Evolutionary conservation across 2,888 invertebrate species (phyloP).

Genomic region (Mesorhabditis spiculigera): DNA sequence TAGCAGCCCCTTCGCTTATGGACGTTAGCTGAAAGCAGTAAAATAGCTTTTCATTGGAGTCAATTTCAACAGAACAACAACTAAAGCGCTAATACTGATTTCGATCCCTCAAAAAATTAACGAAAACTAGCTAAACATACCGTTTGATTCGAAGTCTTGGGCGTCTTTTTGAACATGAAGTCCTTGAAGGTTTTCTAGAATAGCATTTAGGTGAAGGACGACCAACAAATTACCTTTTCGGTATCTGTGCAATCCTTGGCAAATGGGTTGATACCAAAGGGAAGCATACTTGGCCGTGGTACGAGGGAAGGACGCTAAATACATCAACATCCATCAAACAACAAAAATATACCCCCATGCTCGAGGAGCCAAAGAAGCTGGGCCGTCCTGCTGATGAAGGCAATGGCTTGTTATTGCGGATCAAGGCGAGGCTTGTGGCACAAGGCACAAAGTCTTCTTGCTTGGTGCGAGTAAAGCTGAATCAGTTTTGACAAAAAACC

Average conservation of each 20-base stretch:
- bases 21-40: too few species aligned
- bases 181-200: constrained; percentile 3
- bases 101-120: too few species aligned
- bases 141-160: not conserved
- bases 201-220: not conserved
- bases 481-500: not conserved
- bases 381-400: not conserved
- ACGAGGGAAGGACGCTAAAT: not conserved
- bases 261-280: constrained; percentile 1
- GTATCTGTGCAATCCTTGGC: not conserved
- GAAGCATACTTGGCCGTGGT: not conserved
- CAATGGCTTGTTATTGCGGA: not conserved
- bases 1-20: too few species aligned
- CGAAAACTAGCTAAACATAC: too few species aligned
- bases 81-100: too few species aligned
- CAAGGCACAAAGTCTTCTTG: not conserved
- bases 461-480: not conserved
- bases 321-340: too few species aligned
- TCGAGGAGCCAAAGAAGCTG: not conserved
- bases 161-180: not conserved
- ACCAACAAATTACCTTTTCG: not conserved
- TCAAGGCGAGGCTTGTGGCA: not conserved
- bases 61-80: too few species aligned
- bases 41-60: too few species aligned
- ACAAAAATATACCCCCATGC: too few species aligned